A percentile compares a stretch with the other conserved stretches of the same genome.
Evolutionary conservation across 2,797 vertebrate species (phyloP).

Genomic region (Buceros bicornis): DNA sequence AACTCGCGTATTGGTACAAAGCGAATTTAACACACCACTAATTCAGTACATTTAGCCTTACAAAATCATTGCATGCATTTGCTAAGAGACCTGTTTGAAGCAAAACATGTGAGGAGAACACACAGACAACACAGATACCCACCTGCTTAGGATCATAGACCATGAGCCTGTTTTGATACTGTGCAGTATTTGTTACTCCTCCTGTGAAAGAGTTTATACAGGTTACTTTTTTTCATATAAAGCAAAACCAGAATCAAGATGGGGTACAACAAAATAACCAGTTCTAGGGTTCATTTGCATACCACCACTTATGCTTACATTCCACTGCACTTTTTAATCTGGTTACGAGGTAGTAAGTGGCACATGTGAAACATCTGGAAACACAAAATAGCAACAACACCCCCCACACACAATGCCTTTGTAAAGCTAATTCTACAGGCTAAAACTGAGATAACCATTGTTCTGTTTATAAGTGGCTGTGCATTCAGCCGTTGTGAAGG

Average conservation of each 20-base stretch:
- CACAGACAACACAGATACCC: conserved; percentile 40
- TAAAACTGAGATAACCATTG: neutral
- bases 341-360: neutral
- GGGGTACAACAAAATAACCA: conserved; percentile 43
- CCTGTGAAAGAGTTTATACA: conserved; percentile 83
- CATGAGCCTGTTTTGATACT: conserved; percentile 98
- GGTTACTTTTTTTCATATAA: conserved; percentile 55
- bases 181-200: conserved; percentile 97
- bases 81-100: neutral
- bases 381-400: neutral
- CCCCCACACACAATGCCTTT: accelerated
- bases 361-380: neutral
- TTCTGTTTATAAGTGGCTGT: neutral
- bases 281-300: neutral
- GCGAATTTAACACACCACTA: neutral
- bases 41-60: neutral
- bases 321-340: conserved; percentile 4
- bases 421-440: neutral
- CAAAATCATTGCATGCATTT: neutral
- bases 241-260: conserved; percentile 35
- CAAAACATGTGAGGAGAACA: neutral
- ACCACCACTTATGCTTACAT: conserved; percentile 1
- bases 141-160: conserved; percentile 97
- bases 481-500: neutral
- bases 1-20: neutral